phyloP scores from a whole-genome alignment of 1,140 invertebrate species.

The Schlechtendalia chinensis region DNA sequence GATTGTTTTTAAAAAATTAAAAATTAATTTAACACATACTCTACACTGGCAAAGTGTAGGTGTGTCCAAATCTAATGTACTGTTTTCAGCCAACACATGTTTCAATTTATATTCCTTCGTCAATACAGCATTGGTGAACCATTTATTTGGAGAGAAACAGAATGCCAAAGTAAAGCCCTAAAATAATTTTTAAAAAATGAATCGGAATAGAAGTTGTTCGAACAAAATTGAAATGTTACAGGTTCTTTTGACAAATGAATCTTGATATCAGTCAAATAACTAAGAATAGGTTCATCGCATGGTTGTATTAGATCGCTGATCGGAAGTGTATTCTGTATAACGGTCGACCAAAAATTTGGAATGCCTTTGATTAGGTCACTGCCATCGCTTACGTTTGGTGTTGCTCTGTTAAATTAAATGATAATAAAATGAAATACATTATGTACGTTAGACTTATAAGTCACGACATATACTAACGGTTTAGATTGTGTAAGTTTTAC shows the following conservation, averaged over 20 bases:
- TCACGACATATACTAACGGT: conserved; percentile 12
- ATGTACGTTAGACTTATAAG: not conserved
- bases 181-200: conserved; percentile 53
- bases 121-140: conserved; percentile 89
- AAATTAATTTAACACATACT: conserved; percentile 60
- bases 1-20: conserved; percentile 51
- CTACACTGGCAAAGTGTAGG: conserved; percentile 94
- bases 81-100: conserved; percentile 81
- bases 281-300: conserved; percentile 91
- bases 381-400: not conserved
- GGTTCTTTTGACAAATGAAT: conserved; percentile 73
- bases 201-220: not conserved
- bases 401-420: conserved; percentile 54
- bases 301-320: conserved; percentile 89
- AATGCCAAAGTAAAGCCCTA: conserved; percentile 91
- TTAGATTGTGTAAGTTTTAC: conserved; percentile 54
- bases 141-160: conserved; percentile 92
- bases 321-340: conserved; percentile 90
- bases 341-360: conserved; percentile 95
- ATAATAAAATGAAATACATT: not conserved
- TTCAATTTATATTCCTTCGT: conserved; percentile 96
- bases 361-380: conserved; percentile 76
- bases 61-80: conserved; percentile 95
- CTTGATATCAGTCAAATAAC: conserved; percentile 87
- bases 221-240: conserved; percentile 63